phyloP scores from a whole-genome alignment of 1,140 invertebrate genomes.

The Propsilocerus akamusi region DNA sequence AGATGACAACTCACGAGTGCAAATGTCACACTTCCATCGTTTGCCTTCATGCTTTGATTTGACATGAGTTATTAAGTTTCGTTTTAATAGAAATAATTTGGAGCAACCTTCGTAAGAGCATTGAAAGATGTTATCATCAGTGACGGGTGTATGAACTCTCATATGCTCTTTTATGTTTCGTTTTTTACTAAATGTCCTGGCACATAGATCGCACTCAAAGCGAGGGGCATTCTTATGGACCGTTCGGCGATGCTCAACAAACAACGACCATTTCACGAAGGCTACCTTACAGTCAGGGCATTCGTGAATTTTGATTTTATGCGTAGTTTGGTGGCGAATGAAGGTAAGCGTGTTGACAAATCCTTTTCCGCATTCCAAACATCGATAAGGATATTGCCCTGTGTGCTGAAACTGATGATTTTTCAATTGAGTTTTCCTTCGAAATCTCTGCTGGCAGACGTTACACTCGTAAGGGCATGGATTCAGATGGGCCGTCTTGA shows the following conservation, averaged over 20 bases:
- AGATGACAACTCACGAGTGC: slow-evolving; percentile 11
- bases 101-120: slow-evolving; percentile 13
- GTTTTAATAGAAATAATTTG: slow-evolving; percentile 14
- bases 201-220: background rate
- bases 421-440: slow-evolving; percentile 18
- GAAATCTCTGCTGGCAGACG: slow-evolving; percentile 15
- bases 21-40: slow-evolving; percentile 17
- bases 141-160: background rate
- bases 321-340: slow-evolving; percentile 10
- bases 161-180: background rate
- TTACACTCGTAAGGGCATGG: slow-evolving; percentile 15
- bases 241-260: background rate
- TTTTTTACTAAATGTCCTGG: background rate
- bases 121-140: slow-evolving; percentile 6
- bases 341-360: slow-evolving; percentile 18
- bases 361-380: slow-evolving; percentile 15
- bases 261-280: slow-evolving; percentile 1
- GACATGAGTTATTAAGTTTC: slow-evolving; percentile 18
- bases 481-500: slow-evolving; percentile 16
- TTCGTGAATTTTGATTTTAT: background rate
- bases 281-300: background rate
- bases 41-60: slow-evolving; percentile 12
- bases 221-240: background rate
- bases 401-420: slow-evolving; percentile 18
- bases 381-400: slow-evolving; percentile 14